These are phyloP conservation scores for Agelastica alni DNA, from an alignment of 2,888 invertebrate species.

Conservation along the genomic window DNA sequence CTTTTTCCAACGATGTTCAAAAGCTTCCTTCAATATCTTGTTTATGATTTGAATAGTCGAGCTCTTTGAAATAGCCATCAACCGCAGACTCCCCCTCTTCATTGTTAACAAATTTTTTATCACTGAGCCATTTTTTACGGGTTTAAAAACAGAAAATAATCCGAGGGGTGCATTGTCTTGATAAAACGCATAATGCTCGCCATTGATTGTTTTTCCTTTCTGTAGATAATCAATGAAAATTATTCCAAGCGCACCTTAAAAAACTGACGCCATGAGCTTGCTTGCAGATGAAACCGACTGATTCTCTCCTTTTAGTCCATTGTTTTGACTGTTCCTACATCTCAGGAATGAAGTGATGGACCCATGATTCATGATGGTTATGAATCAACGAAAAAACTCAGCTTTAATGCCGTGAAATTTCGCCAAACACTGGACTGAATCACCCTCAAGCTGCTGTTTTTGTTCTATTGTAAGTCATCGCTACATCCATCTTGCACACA, in stretches of 20 bases:
- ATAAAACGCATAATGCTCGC: conserved; percentile 25
- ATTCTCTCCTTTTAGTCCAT: background rate
- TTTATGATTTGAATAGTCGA: background rate
- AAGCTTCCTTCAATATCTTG: no score
- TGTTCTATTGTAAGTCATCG: conserved; percentile 34
- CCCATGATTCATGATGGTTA: conserved; percentile 37
- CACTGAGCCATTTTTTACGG: conserved; percentile 27
- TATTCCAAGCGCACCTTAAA: background rate
- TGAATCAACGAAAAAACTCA: conserved; percentile 38
- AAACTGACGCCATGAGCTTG: background rate
- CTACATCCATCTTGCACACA: conserved; percentile 39
- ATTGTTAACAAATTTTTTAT: conserved; percentile 34
- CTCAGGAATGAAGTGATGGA: conserved; percentile 42
- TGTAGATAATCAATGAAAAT: conserved; percentile 12
- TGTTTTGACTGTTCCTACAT: background rate
- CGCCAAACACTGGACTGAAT: conserved; percentile 35
- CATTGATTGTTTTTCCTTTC: background rate
- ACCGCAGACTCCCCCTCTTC: conserved; percentile 12
- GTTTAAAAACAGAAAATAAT: background rate
- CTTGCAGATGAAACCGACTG: background rate
- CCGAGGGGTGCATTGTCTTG: background rate
- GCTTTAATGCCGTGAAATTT: conserved; percentile 33
- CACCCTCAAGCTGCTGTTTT: conserved; percentile 28
- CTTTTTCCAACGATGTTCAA: no score
- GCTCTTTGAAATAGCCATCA: background rate